These are phyloP conservation scores for Lepidocyrtoides sp. DNA, from an alignment of 2,888 invertebrate species.

Conservation along the genomic window DNA sequence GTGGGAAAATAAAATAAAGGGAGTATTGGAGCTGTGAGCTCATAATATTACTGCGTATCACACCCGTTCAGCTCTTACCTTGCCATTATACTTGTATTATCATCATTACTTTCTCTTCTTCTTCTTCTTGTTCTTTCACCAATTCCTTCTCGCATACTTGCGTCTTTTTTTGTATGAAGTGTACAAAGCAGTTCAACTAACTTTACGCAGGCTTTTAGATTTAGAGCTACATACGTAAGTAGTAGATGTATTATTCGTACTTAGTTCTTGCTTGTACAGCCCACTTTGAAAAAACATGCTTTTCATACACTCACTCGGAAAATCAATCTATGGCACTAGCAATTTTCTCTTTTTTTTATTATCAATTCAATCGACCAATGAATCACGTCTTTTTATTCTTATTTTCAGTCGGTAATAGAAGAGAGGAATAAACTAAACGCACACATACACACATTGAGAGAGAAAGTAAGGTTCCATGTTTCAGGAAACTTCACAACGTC, in stretches of 20 bases:
- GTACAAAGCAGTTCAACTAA: neutral
- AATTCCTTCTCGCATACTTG: neutral
- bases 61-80: neutral
- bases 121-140: neutral
- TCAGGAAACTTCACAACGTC: neutral
- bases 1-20: neutral
- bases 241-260: neutral
- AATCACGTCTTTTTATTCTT: conserved; percentile 10
- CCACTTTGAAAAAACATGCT: neutral
- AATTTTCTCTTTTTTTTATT: conserved; percentile 22
- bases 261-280: neutral
- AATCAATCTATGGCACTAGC: conserved; percentile 22
- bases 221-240: neutral
- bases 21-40: too few relatives aligned
- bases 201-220: neutral
- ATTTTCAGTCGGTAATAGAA: neutral
- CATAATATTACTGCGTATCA: neutral
- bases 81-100: neutral
- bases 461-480: conserved; percentile 36
- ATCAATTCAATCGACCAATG: conserved; percentile 28
- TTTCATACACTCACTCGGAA: neutral
- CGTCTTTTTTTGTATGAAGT: neutral
- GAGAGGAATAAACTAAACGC: neutral
- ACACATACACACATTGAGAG: too few relatives aligned
- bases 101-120: neutral